Conservation (phyloP, 2,888 invertebrate species). For the Conistra vaccinii region DNA sequence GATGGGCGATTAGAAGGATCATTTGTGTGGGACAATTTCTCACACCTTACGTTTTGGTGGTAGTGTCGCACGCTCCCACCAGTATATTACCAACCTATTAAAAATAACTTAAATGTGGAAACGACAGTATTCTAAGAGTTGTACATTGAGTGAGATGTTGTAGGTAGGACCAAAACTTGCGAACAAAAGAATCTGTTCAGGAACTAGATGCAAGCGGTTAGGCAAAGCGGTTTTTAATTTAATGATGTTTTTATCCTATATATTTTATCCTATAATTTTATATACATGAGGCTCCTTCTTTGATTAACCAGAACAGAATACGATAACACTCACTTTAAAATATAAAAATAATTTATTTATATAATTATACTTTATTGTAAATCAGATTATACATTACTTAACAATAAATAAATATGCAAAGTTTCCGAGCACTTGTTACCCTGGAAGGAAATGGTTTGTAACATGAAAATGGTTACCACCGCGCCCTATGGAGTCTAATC, state of each 20-base stretch:
- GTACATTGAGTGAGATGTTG: slow-evolving; percentile 11
- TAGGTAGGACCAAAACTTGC: slow-evolving; percentile 12
- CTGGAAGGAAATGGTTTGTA: neutral
- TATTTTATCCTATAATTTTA: too few relatives aligned
- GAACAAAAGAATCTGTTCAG: neutral
- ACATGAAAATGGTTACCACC: neutral
- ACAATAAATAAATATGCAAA: neutral
- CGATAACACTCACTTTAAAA: neutral
- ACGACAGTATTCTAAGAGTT: slow-evolving; percentile 31
- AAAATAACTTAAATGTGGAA: slow-evolving; percentile 47
- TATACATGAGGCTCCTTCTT: neutral
- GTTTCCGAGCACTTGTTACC: neutral
- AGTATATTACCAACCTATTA: slow-evolving; percentile 37
- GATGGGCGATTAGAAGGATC: slow-evolving; percentile 73
- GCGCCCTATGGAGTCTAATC: neutral
- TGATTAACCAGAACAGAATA: neutral
- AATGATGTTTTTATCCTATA: neutral
- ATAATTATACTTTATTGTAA: too few relatives aligned
- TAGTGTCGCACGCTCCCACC: slow-evolving; percentile 60
- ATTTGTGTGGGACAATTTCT: slow-evolving; percentile 72
- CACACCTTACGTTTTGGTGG: slow-evolving; percentile 61
- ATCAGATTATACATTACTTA: too few relatives aligned
- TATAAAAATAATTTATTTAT: too few relatives aligned
- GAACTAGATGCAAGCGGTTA: slow-evolving; percentile 12
- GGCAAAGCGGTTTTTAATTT: neutral